These are phyloP conservation scores for Trachymyrmex cornetzi DNA, from an alignment of 1,140 invertebrate species.

Conservation along the genomic window DNA sequence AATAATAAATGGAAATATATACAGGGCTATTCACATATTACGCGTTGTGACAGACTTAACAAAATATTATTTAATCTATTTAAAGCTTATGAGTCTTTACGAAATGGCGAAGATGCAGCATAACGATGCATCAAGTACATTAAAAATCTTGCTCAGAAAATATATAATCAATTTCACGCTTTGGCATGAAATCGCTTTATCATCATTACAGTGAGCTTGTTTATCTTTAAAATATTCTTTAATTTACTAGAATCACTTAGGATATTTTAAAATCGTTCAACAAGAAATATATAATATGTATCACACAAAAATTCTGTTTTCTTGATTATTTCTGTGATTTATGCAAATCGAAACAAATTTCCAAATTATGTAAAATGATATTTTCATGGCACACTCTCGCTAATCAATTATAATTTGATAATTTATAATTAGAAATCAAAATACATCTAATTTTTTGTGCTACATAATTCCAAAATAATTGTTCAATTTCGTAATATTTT, in stretches of 20 bases:
- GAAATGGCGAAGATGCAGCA: constrained; percentile 68
- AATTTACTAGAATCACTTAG: background rate
- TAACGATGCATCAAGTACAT: constrained; percentile 3
- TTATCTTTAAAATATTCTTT: constrained; percentile 17
- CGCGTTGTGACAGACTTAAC: constrained; percentile 30
- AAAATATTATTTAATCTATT: constrained; percentile 60
- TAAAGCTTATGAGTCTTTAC: constrained; percentile 79
- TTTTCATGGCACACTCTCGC: background rate
- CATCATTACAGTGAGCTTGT: constrained; percentile 1
- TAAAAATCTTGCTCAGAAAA: constrained; percentile 1
- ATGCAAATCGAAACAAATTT: background rate
- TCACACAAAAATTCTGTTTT: constrained; percentile 15
- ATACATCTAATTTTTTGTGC: background rate
- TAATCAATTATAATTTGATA: background rate
- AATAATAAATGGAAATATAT: constrained; percentile 73
- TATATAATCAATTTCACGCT: constrained; percentile 39
- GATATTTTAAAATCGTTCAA: background rate
- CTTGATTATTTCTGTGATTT: background rate
- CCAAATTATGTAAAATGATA: background rate
- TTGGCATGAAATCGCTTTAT: constrained; percentile 27
- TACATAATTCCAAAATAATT: constrained; percentile 4
- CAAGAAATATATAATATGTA: constrained; percentile 14
- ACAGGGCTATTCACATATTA: constrained; percentile 77
- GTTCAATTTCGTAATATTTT: background rate
- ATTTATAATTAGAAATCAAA: background rate